Conservation (phyloP, 2,113 vertebrate genomes). For the Cromileptes altivelis region DNA sequence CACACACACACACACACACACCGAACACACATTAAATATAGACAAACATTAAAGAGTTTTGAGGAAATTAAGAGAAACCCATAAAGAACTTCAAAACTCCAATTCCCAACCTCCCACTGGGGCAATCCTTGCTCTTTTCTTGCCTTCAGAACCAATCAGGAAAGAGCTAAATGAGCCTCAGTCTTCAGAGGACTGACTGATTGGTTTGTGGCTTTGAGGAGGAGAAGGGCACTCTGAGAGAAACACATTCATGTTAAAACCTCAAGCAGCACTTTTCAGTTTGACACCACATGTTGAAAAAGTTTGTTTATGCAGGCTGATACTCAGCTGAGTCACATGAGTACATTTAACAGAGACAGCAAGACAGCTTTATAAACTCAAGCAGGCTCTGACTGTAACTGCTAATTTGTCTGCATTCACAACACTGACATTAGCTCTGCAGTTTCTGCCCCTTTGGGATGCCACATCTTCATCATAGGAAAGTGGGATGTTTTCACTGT, state of each 20-base stretch:
- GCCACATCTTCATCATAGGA: constrained; percentile 9
- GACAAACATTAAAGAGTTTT: constrained; percentile 76
- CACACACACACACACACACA: constrained; percentile 19
- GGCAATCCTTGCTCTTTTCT: constrained; percentile 70
- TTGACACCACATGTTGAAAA: constrained; percentile 44
- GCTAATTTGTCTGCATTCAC: constrained; percentile 48
- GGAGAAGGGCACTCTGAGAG: constrained; percentile 57
- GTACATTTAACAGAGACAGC: constrained; percentile 23
- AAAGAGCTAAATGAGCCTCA: constrained; percentile 72
- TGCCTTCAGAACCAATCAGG: constrained; percentile 75
- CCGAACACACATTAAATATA: constrained; percentile 57
- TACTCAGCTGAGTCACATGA: constrained; percentile 48
- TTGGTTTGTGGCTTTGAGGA: constrained; percentile 78
- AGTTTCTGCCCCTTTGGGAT: constrained; percentile 3
- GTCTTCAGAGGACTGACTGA: constrained; percentile 78
- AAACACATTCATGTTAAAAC: constrained; percentile 59
- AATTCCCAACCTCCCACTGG: constrained; percentile 78
- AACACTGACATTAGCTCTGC: constrained; percentile 12
- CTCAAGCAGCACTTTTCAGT: constrained; percentile 49
- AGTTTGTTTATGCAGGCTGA: constrained; percentile 45
- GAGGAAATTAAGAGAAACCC: constrained; percentile 76
- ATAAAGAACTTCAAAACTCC: constrained; percentile 79
- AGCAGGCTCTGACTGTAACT: constrained; percentile 14
- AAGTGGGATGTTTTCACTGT: constrained; percentile 15
- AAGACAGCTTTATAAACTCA: constrained; percentile 23